Conservation (phyloP, 2,797 vertebrate species). For the Anguilla marmorata region DNA sequence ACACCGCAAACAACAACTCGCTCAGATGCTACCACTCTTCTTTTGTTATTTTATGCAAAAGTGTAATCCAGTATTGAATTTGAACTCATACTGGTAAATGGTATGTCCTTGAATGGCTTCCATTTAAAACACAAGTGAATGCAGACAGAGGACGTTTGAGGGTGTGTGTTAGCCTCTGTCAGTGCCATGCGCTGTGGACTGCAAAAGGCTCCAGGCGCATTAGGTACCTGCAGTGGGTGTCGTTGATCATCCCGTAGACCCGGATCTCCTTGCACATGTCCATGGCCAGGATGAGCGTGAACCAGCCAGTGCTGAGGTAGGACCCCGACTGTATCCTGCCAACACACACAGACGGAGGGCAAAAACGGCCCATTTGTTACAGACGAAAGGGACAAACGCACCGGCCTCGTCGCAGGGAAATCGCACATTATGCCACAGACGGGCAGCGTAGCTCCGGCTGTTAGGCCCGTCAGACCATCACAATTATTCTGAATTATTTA, state of each 20-base stretch:
- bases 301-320: slow-evolving; percentile 98
- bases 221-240: slow-evolving; percentile 98
- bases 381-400: slow-evolving; percentile 62
- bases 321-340: slow-evolving; percentile 94
- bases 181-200: slow-evolving; percentile 48
- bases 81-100: not conserved
- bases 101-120: not conserved
- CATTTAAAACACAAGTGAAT: not conserved
- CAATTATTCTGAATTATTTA: slow-evolving; percentile 81
- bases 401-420: slow-evolving; percentile 65
- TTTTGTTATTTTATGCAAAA: not conserved
- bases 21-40: not conserved
- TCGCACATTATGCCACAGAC: slow-evolving; percentile 66
- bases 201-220: slow-evolving; percentile 14
- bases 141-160: not conserved
- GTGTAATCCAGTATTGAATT: not conserved
- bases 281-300: slow-evolving; percentile 97
- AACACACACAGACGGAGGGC: slow-evolving; percentile 46
- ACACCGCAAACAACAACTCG: not conserved
- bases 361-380: slow-evolving; percentile 56
- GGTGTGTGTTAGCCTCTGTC: slow-evolving; percentile 41
- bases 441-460: slow-evolving; percentile 67
- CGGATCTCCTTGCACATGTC: slow-evolving; percentile 96
- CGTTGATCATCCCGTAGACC: slow-evolving; percentile 98
- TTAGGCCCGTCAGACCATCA: slow-evolving; percentile 76